Evolutionary conservation across 1,140 invertebrate genomes (phyloP).

Genomic region (Zaprionus inermis): DNA sequence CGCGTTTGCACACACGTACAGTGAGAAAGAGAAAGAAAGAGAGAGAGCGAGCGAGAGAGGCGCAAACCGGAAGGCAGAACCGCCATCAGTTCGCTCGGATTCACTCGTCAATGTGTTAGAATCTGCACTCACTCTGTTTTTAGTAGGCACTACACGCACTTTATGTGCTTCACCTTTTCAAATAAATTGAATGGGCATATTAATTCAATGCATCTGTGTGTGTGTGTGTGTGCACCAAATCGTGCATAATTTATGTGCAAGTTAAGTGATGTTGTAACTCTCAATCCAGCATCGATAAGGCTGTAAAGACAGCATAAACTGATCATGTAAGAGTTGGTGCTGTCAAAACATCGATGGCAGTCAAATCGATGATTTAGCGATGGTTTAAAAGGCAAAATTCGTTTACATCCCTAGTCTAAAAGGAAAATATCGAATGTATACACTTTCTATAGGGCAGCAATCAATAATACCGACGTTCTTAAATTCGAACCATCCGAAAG

Average conservation of each 20-base stretch:
- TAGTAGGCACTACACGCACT: slow-evolving; percentile 59
- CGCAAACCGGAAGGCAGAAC: slow-evolving; percentile 40
- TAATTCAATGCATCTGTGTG: slow-evolving; percentile 36
- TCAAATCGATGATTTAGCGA: too few relatives aligned
- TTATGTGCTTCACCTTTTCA: slow-evolving; percentile 51
- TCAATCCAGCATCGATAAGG: neutral
- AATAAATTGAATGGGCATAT: slow-evolving; percentile 52
- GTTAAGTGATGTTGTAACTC: slow-evolving; percentile 8
- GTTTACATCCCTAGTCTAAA: too few relatives aligned
- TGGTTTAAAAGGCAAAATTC: too few relatives aligned
- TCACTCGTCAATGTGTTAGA: slow-evolving; percentile 41
- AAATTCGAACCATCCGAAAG: too few relatives aligned
- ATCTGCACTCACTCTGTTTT: slow-evolving; percentile 58
- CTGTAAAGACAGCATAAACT: neutral
- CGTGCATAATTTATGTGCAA: slow-evolving; percentile 18
- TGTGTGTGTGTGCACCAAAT: neutral
- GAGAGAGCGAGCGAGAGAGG: neutral
- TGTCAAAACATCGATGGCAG: too few relatives aligned
- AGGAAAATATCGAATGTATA: too few relatives aligned
- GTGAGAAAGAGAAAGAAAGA: neutral
- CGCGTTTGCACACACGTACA: slow-evolving; percentile 39
- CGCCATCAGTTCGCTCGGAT: slow-evolving; percentile 31
- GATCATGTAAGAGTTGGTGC: too few relatives aligned
- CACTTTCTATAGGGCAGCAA: too few relatives aligned
- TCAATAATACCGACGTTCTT: too few relatives aligned